Evolutionary conservation across 2,888 invertebrate genomes (phyloP).

Genomic region (Yponomeuta cagnagella): DNA sequence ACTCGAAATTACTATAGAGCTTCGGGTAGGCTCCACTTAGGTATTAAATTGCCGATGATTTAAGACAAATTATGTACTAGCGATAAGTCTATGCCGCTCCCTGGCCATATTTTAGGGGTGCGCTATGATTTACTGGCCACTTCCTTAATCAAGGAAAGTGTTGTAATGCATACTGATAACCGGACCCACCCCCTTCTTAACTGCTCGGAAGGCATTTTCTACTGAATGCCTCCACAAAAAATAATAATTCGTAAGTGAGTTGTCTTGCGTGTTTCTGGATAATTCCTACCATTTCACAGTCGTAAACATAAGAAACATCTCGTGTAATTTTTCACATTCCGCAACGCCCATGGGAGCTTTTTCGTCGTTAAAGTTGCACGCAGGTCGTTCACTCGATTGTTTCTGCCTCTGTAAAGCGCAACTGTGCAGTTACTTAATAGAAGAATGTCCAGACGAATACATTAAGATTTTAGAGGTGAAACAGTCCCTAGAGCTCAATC

Average conservation of each 20-base stretch:
- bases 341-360: background rate
- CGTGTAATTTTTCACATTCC: conserved; percentile 1
- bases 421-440: background rate
- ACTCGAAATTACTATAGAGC: conserved; percentile 22
- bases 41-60: background rate
- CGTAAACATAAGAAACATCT: conserved; percentile 1
- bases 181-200: conserved; percentile 17
- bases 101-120: conserved; percentile 40
- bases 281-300: background rate
- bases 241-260: background rate
- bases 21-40: background rate
- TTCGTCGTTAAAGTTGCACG: background rate
- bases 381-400: background rate
- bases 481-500: background rate
- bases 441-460: background rate
- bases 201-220: conserved; percentile 12
- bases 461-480: background rate
- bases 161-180: conserved; percentile 29
- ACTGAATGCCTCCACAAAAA: background rate
- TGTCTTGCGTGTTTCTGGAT: background rate
- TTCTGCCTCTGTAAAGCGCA: background rate
- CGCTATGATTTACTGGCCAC: conserved; percentile 47
- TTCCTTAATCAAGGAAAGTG: conserved; percentile 54
- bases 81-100: conserved; percentile 35
- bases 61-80: background rate